Base-by-base conservation (phyloP, 1,140 invertebrate species). In the Tachypleus tridentatus region DNA sequence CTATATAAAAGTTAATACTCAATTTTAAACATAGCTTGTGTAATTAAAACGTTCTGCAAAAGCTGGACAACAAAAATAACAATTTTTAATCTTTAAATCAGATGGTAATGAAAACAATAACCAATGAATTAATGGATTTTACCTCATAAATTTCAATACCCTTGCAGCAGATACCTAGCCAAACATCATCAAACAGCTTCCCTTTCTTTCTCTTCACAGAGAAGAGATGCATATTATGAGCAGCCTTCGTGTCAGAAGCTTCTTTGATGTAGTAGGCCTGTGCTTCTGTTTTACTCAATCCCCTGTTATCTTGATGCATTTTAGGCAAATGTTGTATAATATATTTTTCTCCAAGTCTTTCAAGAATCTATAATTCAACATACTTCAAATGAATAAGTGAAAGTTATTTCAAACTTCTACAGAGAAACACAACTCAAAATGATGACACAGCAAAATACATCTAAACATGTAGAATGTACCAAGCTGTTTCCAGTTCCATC, bases 181-280 rank as follows among this genome's bases (percentile, higher is more conserved):
- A 84, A 49, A 90, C 84, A 2, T 84, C 83, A 57, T 86, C 86
- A 3, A 84, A 76, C 73, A 69, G 65, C 66, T 78, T 78, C 63
- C 78, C 77, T 66, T 85, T 85, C 80, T 96, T 97, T 67, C 85
- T 85, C 70, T 87, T 84, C 72, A 97, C 82, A 57, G 88, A 82
- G 77, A 93, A 97, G 60, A 95, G 83, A 77, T 97, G 94, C 54
- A 93, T 86, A 79, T 95, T 96, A 71, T 91, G 90, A 70, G 91
- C 88, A 72, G 92, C 86, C 68, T 91, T 87, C 60, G 87, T 77
- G 61, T 85, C 81, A 72, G 90, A 90, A 57, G 92, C 88, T 79
- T 96, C 91, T 69, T 87, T 83, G 72, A 96, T 93, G 76, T 90
- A 97, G 68, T 87, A 84, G 48, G 85, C 77, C 74, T 95, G 85